phyloP scores from a whole-genome alignment of 2,797 vertebrate species.

The Brachyalestes nurse region DNA sequence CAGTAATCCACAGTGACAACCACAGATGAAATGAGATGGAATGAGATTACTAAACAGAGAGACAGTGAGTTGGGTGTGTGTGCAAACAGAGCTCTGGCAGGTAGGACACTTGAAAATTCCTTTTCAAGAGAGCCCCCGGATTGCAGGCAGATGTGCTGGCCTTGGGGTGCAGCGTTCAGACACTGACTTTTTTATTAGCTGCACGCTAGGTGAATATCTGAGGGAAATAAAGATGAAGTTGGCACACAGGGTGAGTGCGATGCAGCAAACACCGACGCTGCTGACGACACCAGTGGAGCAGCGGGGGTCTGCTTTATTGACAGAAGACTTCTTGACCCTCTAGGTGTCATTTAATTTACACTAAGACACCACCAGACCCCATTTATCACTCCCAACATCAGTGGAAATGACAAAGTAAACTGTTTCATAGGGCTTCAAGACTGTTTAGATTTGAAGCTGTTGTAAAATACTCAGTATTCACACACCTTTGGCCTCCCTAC shows the following conservation, averaged over 20 bases:
- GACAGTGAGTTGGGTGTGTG: background rate
- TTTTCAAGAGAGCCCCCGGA: slow-evolving; percentile 46
- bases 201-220: slow-evolving; percentile 62
- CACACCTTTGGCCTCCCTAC: too few relatives aligned
- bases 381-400: slow-evolving; percentile 80
- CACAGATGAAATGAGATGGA: background rate
- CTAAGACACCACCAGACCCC: slow-evolving; percentile 71
- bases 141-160: slow-evolving; percentile 45
- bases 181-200: slow-evolving; percentile 39
- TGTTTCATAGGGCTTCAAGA: background rate
- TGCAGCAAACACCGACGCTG: slow-evolving; percentile 44
- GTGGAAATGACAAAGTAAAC: slow-evolving; percentile 59
- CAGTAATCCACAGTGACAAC: background rate
- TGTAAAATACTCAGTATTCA: too few relatives aligned
- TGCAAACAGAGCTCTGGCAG: slow-evolving; percentile 29
- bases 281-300: slow-evolving; percentile 55
- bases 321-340: slow-evolving; percentile 57
- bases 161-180: slow-evolving; percentile 31
- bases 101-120: slow-evolving; percentile 45
- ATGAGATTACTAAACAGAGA: background rate
- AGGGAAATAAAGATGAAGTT: slow-evolving; percentile 68
- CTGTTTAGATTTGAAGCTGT: too few relatives aligned
- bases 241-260: slow-evolving; percentile 54
- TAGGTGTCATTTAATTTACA: slow-evolving; percentile 65
- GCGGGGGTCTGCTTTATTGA: slow-evolving; percentile 64